phyloP scores from a whole-genome alignment of 2,113 vertebrate species.

The Craseonycteris thonglongyai region DNA sequence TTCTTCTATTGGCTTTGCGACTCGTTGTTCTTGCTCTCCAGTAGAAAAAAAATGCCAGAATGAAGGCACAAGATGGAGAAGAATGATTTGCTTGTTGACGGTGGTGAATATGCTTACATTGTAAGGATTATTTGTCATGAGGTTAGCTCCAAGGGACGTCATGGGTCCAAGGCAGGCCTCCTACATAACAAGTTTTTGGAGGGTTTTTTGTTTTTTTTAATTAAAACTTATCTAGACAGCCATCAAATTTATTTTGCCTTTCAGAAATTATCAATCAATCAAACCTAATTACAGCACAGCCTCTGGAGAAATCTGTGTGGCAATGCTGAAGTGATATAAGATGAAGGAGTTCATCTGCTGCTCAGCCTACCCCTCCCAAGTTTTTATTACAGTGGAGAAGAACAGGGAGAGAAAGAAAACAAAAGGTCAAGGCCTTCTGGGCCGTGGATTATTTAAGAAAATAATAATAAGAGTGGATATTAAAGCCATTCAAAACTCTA shows the following conservation, averaged over 20 bases:
- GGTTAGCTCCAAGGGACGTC: not conserved
- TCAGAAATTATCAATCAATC: not conserved
- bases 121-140: not conserved
- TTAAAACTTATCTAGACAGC: not conserved
- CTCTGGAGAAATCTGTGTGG: not conserved
- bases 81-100: not conserved
- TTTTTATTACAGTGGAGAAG: not conserved
- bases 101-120: not conserved
- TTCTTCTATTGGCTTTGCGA: constrained; percentile 23
- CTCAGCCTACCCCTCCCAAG: not conserved
- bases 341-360: not conserved
- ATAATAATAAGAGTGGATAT: constrained; percentile 7
- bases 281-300: not conserved
- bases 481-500: not conserved
- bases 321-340: not conserved
- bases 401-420: not conserved
- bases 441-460: constrained; percentile 25
- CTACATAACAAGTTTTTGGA: not conserved
- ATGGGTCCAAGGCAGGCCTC: not conserved
- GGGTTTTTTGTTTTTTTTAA: not conserved
- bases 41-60: constrained; percentile 3
- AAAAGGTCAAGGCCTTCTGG: not conserved
- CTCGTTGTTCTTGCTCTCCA: constrained; percentile 11
- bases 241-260: constrained; percentile 5
- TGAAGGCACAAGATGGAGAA: not conserved